Evolutionary conservation across 2,888 invertebrate genomes (phyloP), one percentile per base, ranked within the genome.

Genomic region (Lymantria monacha): DNA sequence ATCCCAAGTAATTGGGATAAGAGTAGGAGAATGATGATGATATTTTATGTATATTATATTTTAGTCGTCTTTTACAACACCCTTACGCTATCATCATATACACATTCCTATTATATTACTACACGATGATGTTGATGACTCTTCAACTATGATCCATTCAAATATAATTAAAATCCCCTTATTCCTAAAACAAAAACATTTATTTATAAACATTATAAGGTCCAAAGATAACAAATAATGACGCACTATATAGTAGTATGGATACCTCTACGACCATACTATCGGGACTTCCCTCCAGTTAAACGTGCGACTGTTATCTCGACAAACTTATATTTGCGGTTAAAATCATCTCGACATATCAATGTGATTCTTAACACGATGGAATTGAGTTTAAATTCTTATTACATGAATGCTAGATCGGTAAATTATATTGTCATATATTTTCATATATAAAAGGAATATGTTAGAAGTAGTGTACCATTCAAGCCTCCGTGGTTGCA

Each of bases 241-340:
- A 5, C 30, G 7, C 9, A 30, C 30, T 30, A 30, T 7, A 7
- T 9, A 12, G 43, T 40, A 15, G n/a, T 5, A 30, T 44, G 41
- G 49, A 14, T 42, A 48, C 48, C 15, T 42, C 46, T 37, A 40
- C 14, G 11, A n/a, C 31, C 41, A 38, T 10, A 48, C 13, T 41
- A 48, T 31, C 51, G 60, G 61, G 57, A 51, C 44, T 56, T 60
- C 63, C 63, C 57, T 45, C 22, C 7, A 53, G 30, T 31, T 44
- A 36, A 46, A 10, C 13, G 8, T 11, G 13, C 30, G 0, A 38
- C 46, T 38, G 48, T 52, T 57, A 57, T 48, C 44, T 9, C 45
- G 9, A 8, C 42, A 44, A 52, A 48, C 33, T 5, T 7, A 38
- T 36, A 36, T 44, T 44, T 14, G 13, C 36, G 8, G 11, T 30